Percentiles rank a stretch among this genome's conserved stretches.
Evolutionary conservation across 2,113 vertebrate species (phyloP).

Genomic region (Ammospiza caudacuta): DNA sequence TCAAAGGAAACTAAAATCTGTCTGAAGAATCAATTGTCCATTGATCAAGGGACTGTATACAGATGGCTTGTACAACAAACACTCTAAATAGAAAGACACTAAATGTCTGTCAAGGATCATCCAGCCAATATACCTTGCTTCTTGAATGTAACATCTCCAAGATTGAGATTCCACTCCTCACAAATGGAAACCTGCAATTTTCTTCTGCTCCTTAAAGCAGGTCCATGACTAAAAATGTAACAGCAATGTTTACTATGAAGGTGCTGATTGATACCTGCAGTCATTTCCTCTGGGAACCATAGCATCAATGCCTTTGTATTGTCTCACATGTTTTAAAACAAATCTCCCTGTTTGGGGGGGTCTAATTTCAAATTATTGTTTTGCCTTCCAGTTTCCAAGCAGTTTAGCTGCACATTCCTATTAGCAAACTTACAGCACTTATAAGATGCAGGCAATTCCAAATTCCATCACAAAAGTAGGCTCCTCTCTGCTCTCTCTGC

Average conservation of each 20-base stretch:
- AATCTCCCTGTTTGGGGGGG: background rate
- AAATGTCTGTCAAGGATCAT: background rate
- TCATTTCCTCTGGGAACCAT: background rate
- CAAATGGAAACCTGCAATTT: background rate
- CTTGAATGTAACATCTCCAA: background rate
- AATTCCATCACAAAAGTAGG: background rate
- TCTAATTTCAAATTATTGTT: background rate
- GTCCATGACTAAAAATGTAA: background rate
- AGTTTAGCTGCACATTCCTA: background rate
- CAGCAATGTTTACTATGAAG: constrained; percentile 25
- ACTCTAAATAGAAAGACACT: background rate
- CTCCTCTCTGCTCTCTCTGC: background rate
- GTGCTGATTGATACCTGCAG: constrained; percentile 12
- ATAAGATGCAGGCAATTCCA: background rate
- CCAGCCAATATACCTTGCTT: background rate
- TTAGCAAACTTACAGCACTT: background rate
- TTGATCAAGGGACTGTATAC: background rate
- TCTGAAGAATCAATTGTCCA: background rate
- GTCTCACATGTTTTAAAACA: background rate
- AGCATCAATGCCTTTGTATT: constrained; percentile 7
- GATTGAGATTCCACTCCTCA: background rate
- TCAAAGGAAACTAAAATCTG: background rate
- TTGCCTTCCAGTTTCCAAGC: constrained; percentile 21
- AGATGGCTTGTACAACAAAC: background rate
- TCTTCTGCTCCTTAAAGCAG: background rate